Percentiles rank a stretch among this genome's conserved stretches.
These are phyloP conservation scores for Gambelia wislizenii DNA, from an alignment of 2,797 vertebrate genomes.

Conservation along the genomic window DNA sequence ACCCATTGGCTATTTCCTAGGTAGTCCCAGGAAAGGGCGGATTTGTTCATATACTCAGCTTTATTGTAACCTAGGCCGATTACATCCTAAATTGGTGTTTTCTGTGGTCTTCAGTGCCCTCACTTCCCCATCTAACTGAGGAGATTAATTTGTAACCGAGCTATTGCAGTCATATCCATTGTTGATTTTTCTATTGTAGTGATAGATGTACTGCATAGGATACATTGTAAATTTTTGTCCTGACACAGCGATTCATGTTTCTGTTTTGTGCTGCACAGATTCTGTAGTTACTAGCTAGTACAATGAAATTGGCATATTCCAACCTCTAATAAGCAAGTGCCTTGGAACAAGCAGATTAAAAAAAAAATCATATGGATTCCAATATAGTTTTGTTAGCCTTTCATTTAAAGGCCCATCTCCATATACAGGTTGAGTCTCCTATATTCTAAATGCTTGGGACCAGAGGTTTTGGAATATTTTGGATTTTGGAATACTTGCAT, in stretches of 20 bases:
- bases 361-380: conserved; percentile 56
- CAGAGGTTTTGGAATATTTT: too few species aligned
- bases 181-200: conserved; percentile 64
- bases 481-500: too few species aligned
- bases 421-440: too few species aligned
- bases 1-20: conserved; percentile 43
- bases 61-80: conserved; percentile 50
- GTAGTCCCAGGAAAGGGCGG: conserved; percentile 42
- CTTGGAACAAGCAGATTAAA: conserved; percentile 55
- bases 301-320: conserved; percentile 40
- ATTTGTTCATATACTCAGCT: conserved; percentile 51
- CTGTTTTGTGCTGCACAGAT: conserved; percentile 36
- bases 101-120: conserved; percentile 32
- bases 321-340: conserved; percentile 28
- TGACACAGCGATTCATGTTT: conserved; percentile 61
- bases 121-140: conserved; percentile 36
- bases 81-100: conserved; percentile 34
- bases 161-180: conserved; percentile 45
- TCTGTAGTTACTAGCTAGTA: conserved; percentile 46
- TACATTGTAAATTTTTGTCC: conserved; percentile 56
- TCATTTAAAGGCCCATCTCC: conserved; percentile 63
- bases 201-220: conserved; percentile 27
- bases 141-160: conserved; percentile 61
- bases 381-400: conserved; percentile 54
- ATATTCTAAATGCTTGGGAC: too few species aligned